These are phyloP conservation scores for Tauraco hartlaubi DNA, from an alignment of 2,797 vertebrate genomes.

Conservation along the genomic window DNA sequence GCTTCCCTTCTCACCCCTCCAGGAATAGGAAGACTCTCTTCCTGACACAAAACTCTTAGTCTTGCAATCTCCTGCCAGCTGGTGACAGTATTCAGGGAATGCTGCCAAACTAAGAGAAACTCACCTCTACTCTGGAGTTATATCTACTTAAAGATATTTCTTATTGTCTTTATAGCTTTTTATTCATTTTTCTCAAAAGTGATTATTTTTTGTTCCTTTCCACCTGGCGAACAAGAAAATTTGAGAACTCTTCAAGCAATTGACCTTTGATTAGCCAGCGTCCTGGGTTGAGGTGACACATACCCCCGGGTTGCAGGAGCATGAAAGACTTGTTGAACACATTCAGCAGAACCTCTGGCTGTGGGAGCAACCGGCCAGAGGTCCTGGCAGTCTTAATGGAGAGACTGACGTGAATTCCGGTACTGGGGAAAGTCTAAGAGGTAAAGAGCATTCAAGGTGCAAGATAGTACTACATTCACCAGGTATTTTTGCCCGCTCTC, in stretches of 20 bases:
- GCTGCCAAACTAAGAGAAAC: background rate
- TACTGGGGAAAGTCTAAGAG: background rate
- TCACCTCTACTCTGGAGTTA: background rate
- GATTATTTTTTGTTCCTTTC: background rate
- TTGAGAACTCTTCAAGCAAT: background rate
- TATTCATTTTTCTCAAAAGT: background rate
- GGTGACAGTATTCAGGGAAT: background rate
- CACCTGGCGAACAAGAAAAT: background rate
- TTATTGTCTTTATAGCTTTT: background rate
- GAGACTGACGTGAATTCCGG: background rate
- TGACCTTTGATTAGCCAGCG: background rate
- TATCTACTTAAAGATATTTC: background rate
- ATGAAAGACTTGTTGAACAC: background rate
- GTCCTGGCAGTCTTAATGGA: background rate
- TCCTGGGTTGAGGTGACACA: background rate
- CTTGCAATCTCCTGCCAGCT: background rate
- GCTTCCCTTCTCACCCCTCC: accelerated
- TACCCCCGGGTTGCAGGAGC: background rate
- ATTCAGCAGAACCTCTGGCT: background rate
- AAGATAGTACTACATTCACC: background rate
- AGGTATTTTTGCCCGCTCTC: background rate
- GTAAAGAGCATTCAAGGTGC: background rate
- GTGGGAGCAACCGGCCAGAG: background rate
- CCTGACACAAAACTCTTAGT: background rate
- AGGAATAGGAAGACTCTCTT: background rate